These are phyloP conservation scores for Epizoanthus scotinus DNA, from an alignment of 92 coral and sea anemone species.

Conservation along the genomic window DNA sequence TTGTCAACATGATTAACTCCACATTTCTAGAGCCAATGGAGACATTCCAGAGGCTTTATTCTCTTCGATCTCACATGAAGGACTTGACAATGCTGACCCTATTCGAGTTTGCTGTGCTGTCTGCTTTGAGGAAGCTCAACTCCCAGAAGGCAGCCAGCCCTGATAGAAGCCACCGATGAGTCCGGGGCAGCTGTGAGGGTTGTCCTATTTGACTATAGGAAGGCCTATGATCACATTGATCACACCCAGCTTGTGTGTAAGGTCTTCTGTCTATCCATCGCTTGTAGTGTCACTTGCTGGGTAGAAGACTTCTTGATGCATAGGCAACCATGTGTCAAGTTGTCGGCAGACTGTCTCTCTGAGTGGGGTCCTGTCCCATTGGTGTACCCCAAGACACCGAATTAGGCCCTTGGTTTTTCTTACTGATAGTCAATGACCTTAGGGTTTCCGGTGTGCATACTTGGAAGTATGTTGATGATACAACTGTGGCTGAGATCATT, in stretches of 20 bases:
- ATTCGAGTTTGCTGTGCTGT: slow-evolving; percentile 18
- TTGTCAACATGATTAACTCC: slow-evolving; percentile 23
- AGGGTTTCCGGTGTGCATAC: not conserved
- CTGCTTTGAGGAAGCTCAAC: slow-evolving; percentile 17
- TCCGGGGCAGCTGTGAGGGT: slow-evolving; percentile 39
- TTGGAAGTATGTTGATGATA: slow-evolving; percentile 19
- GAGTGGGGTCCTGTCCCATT: slow-evolving; percentile 39
- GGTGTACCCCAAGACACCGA: slow-evolving; percentile 44
- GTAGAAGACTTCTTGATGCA: slow-evolving; percentile 25
- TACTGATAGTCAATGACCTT: slow-evolving; percentile 31
- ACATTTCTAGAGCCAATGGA: slow-evolving; percentile 32
- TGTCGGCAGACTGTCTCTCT: slow-evolving; percentile 30
- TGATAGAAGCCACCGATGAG: slow-evolving; percentile 33
- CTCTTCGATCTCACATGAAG: slow-evolving; percentile 5
- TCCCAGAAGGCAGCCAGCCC: not conserved
- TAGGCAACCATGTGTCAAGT: slow-evolving; percentile 43
- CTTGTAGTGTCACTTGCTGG: slow-evolving; percentile 39
- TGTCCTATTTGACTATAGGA: slow-evolving; percentile 46
- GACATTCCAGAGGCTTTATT: slow-evolving; percentile 15
- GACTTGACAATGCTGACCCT: slow-evolving; percentile 6
- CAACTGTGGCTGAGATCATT: too few species aligned
- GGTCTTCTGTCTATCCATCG: slow-evolving; percentile 26
- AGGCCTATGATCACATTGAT: slow-evolving; percentile 47
- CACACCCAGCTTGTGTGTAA: slow-evolving; percentile 30
- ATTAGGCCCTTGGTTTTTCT: slow-evolving; percentile 33